Conservation (phyloP, 2,113 vertebrate species). For the Laterallus jamaicensis region DNA sequence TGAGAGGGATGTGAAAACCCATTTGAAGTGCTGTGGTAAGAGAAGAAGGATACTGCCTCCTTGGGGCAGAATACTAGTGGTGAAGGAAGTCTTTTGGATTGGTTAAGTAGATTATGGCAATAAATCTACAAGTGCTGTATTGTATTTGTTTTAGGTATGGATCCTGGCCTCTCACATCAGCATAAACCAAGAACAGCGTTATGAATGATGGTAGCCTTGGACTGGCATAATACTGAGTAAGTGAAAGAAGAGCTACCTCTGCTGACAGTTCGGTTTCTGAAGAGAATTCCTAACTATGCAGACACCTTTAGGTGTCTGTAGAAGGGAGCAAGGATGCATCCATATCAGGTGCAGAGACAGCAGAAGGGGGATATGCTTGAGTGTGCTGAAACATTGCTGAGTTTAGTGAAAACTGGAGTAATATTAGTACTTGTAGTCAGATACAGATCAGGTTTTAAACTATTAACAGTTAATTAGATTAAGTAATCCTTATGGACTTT, state of each 20-base stretch:
- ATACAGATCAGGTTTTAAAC: background rate
- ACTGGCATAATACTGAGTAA: background rate
- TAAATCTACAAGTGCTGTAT: background rate
- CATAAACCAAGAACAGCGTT: background rate
- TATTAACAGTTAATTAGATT: background rate
- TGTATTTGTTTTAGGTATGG: background rate
- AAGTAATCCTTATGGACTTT: background rate
- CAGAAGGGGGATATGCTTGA: background rate
- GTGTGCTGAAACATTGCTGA: background rate
- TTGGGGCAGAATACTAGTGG: background rate
- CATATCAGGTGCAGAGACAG: background rate
- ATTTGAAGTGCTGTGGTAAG: background rate
- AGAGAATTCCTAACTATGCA: background rate
- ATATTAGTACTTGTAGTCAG: background rate
- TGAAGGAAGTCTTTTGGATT: background rate
- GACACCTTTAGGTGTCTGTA: background rate
- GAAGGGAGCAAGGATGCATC: background rate
- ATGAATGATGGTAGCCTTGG: background rate
- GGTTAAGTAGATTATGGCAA: background rate
- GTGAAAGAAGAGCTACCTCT: conserved; percentile 17
- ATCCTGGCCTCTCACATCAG: background rate
- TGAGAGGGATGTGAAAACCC: background rate
- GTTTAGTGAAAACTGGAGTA: background rate
- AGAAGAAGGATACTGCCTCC: background rate
- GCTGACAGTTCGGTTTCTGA: background rate